Evolutionary conservation across 2,797 vertebrate genomes (phyloP), one percentile per base, ranked within the genome.

Genomic region (Orestias chungarensis): DNA sequence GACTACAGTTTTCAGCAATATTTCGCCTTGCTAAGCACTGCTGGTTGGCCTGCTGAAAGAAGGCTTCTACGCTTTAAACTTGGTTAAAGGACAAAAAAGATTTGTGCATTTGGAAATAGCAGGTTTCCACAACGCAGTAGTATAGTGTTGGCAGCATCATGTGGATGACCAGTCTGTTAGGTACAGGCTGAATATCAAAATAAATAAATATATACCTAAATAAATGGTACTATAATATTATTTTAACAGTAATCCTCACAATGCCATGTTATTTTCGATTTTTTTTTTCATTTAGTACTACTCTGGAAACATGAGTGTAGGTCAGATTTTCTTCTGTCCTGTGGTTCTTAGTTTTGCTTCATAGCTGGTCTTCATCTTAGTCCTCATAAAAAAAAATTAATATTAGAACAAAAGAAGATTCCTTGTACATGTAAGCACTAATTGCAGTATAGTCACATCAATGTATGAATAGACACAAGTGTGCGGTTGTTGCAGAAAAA

Each of bases 331-430:
- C 6, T 61, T 11, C 33, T 38, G 57, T 18, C 23, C 9, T n/a
- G 70, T 49, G 86, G 77, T 89, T 84, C 82, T 88, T 83, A 81
- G 89, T 91, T 88, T 81, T 11, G 81, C 79, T 85, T 89, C 78
- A 65, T 80, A 82, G 46, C 78, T 20, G 47, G 65, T 67, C 25
- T 70, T 52, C 42, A 68, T 72, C 74, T 86, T 71, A 84, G 85
- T 85, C 73, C 72, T 55, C 84, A 91, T 89, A 82, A 79, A 87
- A 87, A 61, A 90, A 40, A 74, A 69, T 87, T 81, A 82, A 73
- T 69, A 64, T 74, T 73, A 54, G 68, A 71, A 44, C 78, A 85
- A 88, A 79, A 9, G 71, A 70, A 44, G 62, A 78, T 69, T 74
- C 66, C 73, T 71, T 69, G 50, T 62, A 75, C 68, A 74, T 74